These are phyloP conservation scores for Deilephila porcellus DNA, from an alignment of 2,888 invertebrate genomes.

Conservation along the genomic window DNA sequence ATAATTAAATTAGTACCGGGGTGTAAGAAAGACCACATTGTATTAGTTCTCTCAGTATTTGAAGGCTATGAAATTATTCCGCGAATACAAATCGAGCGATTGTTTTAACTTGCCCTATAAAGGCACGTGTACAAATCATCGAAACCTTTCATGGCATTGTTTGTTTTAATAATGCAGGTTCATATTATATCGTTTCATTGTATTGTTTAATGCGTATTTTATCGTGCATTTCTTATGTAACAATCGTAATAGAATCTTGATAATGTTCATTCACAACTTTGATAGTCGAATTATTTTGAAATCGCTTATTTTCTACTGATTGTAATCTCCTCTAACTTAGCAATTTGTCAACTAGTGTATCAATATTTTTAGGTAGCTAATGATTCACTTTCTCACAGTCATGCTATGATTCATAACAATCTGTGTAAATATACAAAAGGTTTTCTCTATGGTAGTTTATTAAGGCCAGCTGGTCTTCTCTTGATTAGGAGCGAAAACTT, in stretches of 20 bases:
- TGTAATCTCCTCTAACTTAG: too few relatives aligned
- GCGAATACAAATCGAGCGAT: neutral
- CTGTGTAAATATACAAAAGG: too few relatives aligned
- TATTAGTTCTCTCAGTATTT: neutral
- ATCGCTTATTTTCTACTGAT: too few relatives aligned
- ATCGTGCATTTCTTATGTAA: neutral
- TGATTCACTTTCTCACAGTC: too few relatives aligned
- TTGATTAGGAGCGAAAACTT: too few relatives aligned
- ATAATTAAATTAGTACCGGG: too few relatives aligned
- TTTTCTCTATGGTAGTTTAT: too few relatives aligned
- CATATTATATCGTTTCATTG: neutral
- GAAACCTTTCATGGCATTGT: neutral
- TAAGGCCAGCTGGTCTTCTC: too few relatives aligned
- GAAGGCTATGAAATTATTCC: neutral
- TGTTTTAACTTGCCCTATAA: slow-evolving; percentile 3
- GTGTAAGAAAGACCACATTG: neutral
- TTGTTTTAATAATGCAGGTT: neutral
- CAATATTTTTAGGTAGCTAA: too few relatives aligned
- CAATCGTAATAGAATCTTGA: neutral
- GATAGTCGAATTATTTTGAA: too few relatives aligned
- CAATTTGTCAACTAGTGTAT: too few relatives aligned
- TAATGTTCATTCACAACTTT: neutral
- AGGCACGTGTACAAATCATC: neutral
- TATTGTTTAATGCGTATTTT: slow-evolving; percentile 6
- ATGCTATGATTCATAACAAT: too few relatives aligned